Evolutionary conservation across 35 echinoderm and acorn worm genomes (phyloP), one percentile per base, ranked within the genome.

Genomic region (Patiria miniata): DNA sequence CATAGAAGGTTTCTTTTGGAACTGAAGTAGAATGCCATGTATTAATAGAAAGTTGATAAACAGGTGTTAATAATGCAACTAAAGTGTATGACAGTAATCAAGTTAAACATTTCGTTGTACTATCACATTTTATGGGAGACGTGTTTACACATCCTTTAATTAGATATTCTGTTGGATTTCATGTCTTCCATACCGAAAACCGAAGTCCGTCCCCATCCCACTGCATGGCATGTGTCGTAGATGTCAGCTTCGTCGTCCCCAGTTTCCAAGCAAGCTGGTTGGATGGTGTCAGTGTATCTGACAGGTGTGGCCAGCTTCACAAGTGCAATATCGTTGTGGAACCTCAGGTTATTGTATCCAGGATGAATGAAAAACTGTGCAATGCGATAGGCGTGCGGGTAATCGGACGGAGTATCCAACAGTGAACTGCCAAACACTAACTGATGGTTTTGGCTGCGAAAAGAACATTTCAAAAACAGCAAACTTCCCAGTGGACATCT

Each of bases 321-420:
- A 1, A 94, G 82, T n/a, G 87, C 92, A 60, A 94, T 86, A 58
- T 94, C 92, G 36, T 80, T 14, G 7, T 30, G 23, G 65, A 5
- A 10, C 0, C 15, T 15, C 26, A 30, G 18, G 39, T 36, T 0
- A 51, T 39, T 26, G 69, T 84, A 90, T 9, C 26, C 40, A 17
- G 88, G 88, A 29, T 90, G 81, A 8, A 22, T 15, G 38, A 90
- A 30, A 1, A 90, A 39, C 26, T 30, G 8, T 22, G 34, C 65
- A 15, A 73, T 34, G 34, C 26, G 23, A 30, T 34, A 23, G 10
- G 7, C 34, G 65, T 73, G 65, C 29, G 65, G 26, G 65, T 73
- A 73, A 0, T 10, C 26, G 9, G 21, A 2, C 14, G 65, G 65
- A 30, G 29, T 34, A 73, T 73, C 8, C 65, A 73, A 73, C 2